Evolutionary conservation across 2,797 vertebrate species (phyloP).

Genomic region (Micrastur ruficollis): DNA sequence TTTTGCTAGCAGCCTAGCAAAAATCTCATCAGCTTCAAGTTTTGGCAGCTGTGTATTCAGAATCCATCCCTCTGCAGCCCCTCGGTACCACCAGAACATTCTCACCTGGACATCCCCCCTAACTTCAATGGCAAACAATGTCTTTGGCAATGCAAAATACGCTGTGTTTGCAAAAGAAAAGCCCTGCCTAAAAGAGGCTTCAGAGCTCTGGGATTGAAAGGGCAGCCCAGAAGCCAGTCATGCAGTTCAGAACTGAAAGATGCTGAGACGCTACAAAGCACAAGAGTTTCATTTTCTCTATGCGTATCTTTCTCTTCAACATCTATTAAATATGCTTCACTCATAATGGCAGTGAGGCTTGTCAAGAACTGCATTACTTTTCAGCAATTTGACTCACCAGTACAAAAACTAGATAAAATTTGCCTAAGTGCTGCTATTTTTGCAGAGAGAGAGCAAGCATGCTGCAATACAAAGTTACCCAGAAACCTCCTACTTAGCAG

Average conservation of each 20-base stretch:
- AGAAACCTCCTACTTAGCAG: conserved; percentile 2
- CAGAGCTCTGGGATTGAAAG: not conserved
- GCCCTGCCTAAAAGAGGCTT: not conserved
- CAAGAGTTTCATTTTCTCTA: not conserved
- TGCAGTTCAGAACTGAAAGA: not conserved
- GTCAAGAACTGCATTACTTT: not conserved
- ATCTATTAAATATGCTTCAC: not conserved
- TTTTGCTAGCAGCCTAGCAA: not conserved
- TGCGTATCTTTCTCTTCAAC: not conserved
- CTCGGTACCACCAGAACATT: not conserved
- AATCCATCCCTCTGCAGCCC: not conserved
- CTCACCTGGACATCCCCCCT: not conserved
- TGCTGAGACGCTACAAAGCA: not conserved
- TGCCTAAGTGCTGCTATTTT: conserved; percentile 41
- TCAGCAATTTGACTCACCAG: not conserved
- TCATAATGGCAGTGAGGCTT: not conserved
- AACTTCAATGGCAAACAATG: not conserved
- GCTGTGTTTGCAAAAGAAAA: not conserved
- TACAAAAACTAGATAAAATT: conserved; percentile 2
- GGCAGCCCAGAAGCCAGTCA: not conserved
- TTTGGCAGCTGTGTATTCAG: not conserved
- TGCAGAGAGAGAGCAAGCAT: not conserved
- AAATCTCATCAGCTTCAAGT: not conserved
- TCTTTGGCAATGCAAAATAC: not conserved
- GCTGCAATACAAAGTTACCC: not conserved